Conservation (phyloP, 92 coral and sea anemone species). For the Virgularia gustaviana region DNA sequence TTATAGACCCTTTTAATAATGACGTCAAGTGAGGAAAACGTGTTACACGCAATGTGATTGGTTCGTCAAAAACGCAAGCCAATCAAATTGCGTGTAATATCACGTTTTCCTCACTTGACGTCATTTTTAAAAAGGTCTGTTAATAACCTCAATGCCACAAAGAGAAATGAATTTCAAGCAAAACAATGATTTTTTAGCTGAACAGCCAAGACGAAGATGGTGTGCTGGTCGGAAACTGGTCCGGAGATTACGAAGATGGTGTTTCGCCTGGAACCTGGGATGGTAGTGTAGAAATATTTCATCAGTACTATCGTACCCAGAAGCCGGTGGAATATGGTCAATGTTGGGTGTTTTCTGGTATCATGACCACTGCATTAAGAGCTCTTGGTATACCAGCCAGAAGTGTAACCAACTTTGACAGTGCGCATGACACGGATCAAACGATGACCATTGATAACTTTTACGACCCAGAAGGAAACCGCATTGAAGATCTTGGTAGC, state of each 20-base stretch:
- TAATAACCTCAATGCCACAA: too few relatives aligned
- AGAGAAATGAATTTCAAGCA: too few relatives aligned
- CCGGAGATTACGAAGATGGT: conserved; percentile 35
- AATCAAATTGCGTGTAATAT: too few relatives aligned
- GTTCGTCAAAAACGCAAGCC: too few relatives aligned
- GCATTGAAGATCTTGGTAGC: neutral
- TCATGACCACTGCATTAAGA: conserved; percentile 52
- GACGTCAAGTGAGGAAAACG: too few relatives aligned
- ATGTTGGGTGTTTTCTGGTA: conserved; percentile 50
- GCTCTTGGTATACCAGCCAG: conserved; percentile 66
- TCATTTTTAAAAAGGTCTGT: too few relatives aligned
- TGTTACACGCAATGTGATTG: too few relatives aligned
- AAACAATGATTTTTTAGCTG: conserved; percentile 19
- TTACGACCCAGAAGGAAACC: conserved; percentile 45
- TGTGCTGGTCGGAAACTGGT: conserved; percentile 40
- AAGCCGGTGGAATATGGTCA: conserved; percentile 48
- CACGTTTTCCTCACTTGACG: too few relatives aligned
- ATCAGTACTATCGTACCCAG: conserved; percentile 1
- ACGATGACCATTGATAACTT: conserved; percentile 58
- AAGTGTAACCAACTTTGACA: conserved; percentile 62
- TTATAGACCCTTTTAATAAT: too few relatives aligned
- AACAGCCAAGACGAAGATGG: conserved; percentile 40
- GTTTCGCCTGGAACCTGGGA: conserved; percentile 20
- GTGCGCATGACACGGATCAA: conserved; percentile 60
- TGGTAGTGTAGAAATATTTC: conserved; percentile 38